Base-by-base conservation (phyloP, 2,797 vertebrate genomes). In the Lithobates sylvaticus region DNA sequence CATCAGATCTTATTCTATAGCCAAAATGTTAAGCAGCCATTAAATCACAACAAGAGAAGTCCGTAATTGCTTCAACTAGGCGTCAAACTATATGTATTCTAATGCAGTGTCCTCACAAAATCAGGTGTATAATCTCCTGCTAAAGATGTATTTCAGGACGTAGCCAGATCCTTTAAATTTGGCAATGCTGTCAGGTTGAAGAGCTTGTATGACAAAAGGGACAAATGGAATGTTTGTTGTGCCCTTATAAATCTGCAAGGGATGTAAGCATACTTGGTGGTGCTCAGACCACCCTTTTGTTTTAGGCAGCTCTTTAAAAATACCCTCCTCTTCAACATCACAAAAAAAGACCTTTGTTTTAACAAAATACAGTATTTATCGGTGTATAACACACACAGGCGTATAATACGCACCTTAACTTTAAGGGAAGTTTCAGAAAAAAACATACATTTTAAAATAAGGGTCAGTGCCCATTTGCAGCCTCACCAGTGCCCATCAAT, bases 1-100 rank as follows among this genome's bases (percentile, higher is more conserved):
- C 23, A 79, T 78, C 78, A 83, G 39, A 78, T 87, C 75, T 78
- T 75, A 84, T 79, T 75, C 71, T 87, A 87, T 87, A 87, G 76
- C 86, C 81, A 87, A 78, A 87, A 87, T 87, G 80, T 83, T 65
- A 86, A 78, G 65, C 74, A 50, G 73, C 39, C 29, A 65, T 27
- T 75, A 81, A 81, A 81, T 61, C 78, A 39, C 50, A 68, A 78
- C 75, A 78, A 61, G 36, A 44, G 75, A 83, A 68, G 27, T 68
- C 81, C 65, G 68, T 83, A 83, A 83, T 78, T 87, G 84, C 73
- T 81, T 70, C 78, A 81, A 86, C 76, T 86, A 86, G 36, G 67
- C 47, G 16, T 84, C 18, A 29, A 54, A 67, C 78, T 81, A 81
- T 68, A 68, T 74, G 73, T 81, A 61, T 75, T 81, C 32, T 69